Evolutionary conservation across 1,140 invertebrate genomes (phyloP).

Genomic region (Psix sp.): DNA sequence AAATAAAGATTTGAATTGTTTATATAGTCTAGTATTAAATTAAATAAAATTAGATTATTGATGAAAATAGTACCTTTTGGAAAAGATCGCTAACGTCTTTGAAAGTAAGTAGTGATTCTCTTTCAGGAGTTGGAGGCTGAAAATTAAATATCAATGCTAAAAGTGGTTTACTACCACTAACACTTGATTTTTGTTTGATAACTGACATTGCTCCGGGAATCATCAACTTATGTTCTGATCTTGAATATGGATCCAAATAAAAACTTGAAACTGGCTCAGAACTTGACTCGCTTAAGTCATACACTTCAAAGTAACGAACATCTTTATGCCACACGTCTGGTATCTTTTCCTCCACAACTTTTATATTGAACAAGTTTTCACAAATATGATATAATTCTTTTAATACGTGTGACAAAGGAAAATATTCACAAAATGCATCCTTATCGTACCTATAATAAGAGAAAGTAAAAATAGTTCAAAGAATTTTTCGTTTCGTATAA

Average conservation of each 20-base stretch:
- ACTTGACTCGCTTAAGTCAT: conserved; percentile 81
- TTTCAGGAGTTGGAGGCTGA: conserved; percentile 78
- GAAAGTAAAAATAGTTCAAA: neutral
- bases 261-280: conserved; percentile 85
- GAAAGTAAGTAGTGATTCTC: conserved; percentile 85
- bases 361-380: conserved; percentile 85
- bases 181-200: conserved; percentile 82
- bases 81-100: conserved; percentile 87
- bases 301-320: conserved; percentile 89
- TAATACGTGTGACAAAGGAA: conserved; percentile 88
- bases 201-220: conserved; percentile 82
- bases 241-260: conserved; percentile 89
- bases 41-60: neutral
- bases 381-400: conserved; percentile 81
- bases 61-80: conserved; percentile 79
- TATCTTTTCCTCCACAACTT: conserved; percentile 82
- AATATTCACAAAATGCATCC: conserved; percentile 86
- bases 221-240: conserved; percentile 79
- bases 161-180: conserved; percentile 81
- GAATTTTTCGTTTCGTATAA: neutral
- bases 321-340: conserved; percentile 89
- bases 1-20: conserved; percentile 7
- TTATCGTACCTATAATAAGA: conserved; percentile 80
- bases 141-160: conserved; percentile 91
- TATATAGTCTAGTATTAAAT: too few relatives aligned